Evolutionary conservation across 2,113 vertebrate genomes (phyloP), one percentile per base, ranked within the genome.

Genomic region (Recurvirostra avosetta): DNA sequence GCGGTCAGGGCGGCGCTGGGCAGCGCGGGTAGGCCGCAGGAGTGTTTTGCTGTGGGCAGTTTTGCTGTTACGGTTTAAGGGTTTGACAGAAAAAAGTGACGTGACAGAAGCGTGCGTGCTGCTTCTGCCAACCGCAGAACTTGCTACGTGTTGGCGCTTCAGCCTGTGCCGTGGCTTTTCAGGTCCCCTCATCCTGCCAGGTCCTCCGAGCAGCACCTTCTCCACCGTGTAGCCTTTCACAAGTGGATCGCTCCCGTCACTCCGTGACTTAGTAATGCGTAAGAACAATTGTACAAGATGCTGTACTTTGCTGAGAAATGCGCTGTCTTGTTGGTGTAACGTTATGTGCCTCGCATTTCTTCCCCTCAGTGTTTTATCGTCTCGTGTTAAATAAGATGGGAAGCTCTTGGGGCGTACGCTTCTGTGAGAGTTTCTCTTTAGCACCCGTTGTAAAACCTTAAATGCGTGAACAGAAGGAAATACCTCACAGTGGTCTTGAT

Each of bases 1-100:
- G 53, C 77, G 2, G 15, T 2, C 22, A 1, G 5, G 2, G 41
- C 2, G 2, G n/a, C 0, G 12, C 0, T 0, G 58, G 2, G 6
- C n/a, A 2, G 52, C 1, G 3, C 23, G 20, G 45, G 14, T 3
- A 1, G 30, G 68, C 66, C 9, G 12, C 29, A 3, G 59, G 11
- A 27, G 12, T 3, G 5, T 5, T 63, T 2, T 30, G 49, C 43
- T 27, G 56, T 8, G 25, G 3, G 32, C 2, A 0, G 4, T 67
- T 53, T 25, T 67, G 82, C 38, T 21, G 66, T 29, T 41, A 6
- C 25, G 3, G 3, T 4, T 15, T 10, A 18, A 27, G 34, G 9
- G 38, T 45, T 52, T 41, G 38, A 9, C 22, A 15, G 62, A 15
- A 41, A 12, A 45, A 52, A 47, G 49, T 13, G 2, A n/a, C 1